Conservation (phyloP, 2,888 invertebrate species). For the Scelioninae gen. 1 region DNA sequence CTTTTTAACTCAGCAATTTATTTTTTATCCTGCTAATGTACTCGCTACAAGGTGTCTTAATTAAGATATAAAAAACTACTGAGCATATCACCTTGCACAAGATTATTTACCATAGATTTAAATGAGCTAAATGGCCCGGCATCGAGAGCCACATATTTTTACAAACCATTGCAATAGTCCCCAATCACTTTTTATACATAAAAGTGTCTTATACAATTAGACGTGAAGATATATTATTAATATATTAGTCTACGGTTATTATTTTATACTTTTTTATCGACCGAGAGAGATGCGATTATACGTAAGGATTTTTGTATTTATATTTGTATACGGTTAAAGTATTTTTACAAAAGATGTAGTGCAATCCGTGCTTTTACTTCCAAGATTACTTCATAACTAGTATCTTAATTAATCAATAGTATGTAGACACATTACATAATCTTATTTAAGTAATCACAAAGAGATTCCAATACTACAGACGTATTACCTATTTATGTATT, state of each 20-base stretch:
- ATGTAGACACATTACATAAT: slow-evolving; percentile 41
- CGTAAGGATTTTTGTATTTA: slow-evolving; percentile 46
- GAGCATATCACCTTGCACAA: no score
- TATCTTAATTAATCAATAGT: slow-evolving; percentile 45
- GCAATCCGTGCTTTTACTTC: slow-evolving; percentile 57
- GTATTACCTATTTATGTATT: slow-evolving; percentile 56
- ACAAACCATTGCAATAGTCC: no score
- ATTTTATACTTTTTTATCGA: slow-evolving; percentile 57
- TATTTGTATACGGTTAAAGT: slow-evolving; percentile 46
- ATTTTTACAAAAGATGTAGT: slow-evolving; percentile 57
- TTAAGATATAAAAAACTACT: no score
- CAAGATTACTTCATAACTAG: slow-evolving; percentile 48
- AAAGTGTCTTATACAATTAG: slow-evolving; percentile 10
- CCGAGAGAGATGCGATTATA: slow-evolving; percentile 28
- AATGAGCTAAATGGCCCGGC: no score
- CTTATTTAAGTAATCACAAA: slow-evolving; percentile 48
- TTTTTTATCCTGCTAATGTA: no score
- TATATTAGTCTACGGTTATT: slow-evolving; percentile 48
- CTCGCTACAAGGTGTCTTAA: no score
- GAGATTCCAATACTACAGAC: slow-evolving; percentile 40
- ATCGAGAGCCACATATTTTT: no score
- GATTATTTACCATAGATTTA: no score
- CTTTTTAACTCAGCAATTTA: no score
- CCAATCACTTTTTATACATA: background rate
- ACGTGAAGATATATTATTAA: slow-evolving; percentile 29